Evolutionary conservation across 1,140 invertebrate genomes (phyloP), one percentile per base, ranked within the genome.

Genomic region (Copidosoma floridanum): DNA sequence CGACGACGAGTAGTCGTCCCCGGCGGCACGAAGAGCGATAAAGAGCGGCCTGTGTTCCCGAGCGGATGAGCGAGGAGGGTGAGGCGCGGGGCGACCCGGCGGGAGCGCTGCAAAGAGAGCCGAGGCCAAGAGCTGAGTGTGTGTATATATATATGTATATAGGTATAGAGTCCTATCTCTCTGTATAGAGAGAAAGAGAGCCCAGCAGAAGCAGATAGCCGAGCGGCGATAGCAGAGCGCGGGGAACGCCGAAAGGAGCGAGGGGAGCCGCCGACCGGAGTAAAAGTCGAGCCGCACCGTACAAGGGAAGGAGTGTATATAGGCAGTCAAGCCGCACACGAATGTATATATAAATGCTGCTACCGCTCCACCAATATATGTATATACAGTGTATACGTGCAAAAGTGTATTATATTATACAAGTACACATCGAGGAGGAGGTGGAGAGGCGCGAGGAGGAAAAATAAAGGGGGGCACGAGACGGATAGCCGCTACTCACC

Each of bases 401-500:
- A n/a, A n/a, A n/a, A n/a, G n/a, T n/a, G n/a, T n/a, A n/a, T n/a
- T n/a, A n/a, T n/a, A n/a, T n/a, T n/a, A n/a, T n/a, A n/a, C n/a
- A n/a, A n/a, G n/a, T n/a, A n/a, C n/a, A n/a, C n/a, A n/a, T 8
- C 18, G 52, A 55, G 3, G 16, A 11, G 46, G 8, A 46, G 41
- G 16, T 11, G 38, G 21, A 43, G 43, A 46, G 23, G 27, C 29
- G 29, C 29, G 6, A n/a, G n/a, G n/a, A n/a, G n/a, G n/a, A n/a
- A n/a, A 8, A 32, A 32, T 12, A 32, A 32, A 12, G 29, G 29
- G 29, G 29, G 29, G 6, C 12, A 12, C 54, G 64, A 57, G 37
- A 35, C 21, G 24, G 32, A 20, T 26, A 24, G 11, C 27, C 47
- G 29, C 29, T 6, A 74, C 77, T 81, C 76, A 84, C 83, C 83